These are phyloP conservation scores for Eupithecia tripunctaria DNA, from an alignment of 2,888 invertebrate species.

Conservation along the genomic window DNA sequence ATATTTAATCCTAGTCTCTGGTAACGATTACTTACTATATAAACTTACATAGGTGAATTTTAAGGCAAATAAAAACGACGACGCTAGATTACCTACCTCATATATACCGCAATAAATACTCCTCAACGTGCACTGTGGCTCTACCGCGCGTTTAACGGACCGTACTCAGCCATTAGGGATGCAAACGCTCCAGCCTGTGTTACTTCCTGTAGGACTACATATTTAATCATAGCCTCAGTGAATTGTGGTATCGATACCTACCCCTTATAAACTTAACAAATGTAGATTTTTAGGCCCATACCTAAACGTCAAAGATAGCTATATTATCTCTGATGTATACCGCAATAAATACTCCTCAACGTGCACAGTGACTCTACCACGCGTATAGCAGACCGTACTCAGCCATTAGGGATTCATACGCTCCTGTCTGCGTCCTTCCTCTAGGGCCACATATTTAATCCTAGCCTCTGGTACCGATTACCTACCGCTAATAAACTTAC, in stretches of 20 bases:
- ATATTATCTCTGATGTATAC: no score
- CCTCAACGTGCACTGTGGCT: no score
- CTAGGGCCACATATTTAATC: not conserved
- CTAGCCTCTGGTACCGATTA: not conserved
- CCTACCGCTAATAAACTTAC: not conserved
- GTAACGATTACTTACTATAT: not conserved
- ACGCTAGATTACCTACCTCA: no score
- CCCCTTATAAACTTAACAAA: no score
- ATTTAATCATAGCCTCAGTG: no score
- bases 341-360: not conserved
- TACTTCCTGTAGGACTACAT: not conserved
- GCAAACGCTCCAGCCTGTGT: constrained; percentile 1
- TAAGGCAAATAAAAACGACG: no score
- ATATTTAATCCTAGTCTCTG: not conserved
- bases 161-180: not conserved
- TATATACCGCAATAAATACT: no score
- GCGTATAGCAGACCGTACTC: not conserved
- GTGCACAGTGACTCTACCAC: not conserved
- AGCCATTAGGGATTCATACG: constrained; percentile 1
- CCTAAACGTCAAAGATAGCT: no score
- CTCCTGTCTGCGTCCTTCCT: not conserved
- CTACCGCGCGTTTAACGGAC: not conserved
- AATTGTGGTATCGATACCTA: no score
- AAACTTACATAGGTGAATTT: no score
- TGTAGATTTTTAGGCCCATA: no score